Evolutionary conservation across 1,140 invertebrate genomes (phyloP), one percentile per base, ranked within the genome.

Genomic region (Drosophila orosa): DNA sequence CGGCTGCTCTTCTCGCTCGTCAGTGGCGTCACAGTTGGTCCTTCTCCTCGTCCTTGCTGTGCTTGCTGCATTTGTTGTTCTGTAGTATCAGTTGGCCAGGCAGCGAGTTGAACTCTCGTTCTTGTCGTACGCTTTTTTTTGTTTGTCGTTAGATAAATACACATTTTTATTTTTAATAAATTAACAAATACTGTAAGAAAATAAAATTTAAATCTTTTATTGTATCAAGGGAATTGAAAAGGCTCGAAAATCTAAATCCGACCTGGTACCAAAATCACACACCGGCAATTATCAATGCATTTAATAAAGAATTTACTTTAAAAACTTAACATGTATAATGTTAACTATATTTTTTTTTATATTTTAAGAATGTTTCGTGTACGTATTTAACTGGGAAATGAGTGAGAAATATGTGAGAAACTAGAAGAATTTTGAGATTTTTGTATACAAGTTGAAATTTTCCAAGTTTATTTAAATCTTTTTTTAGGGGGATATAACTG

Each of bases 71-170:
- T 24, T 59, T 50, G 52, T 31, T 59, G 5, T 42, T 13, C 48
- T 15, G 29, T 9, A 19, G 19, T 65, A 57, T 40, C 50, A 24
- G 44, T 65, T 65, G 59, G 31, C 58, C 62, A 74, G 81, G 45
- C 44, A 33, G 35, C 55, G 68, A 63, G 81, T 71, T 59, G 40
- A 87, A 66, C 71, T 72, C 63, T 54, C 72, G 72, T 72, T 65
- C 75, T 86, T 71, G 66, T 73, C 67, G 78, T 68, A 82, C 79
- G 63, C 65, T 86, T 78, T 69, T 47, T 52, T 78, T 56, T n/a
- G n/a, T 13, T 9, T 24, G 22, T 45, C 2, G 17, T 29, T 54
- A 33, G 3, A n/a, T 37, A 44, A 19, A 29, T 4, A 22, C 8
- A 54, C 5, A 10, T 15, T 31, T 58, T 61, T 55, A 40, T 24